A percentile compares a stretch with the other conserved stretches of the same genome.
Conservation (phyloP, 2,888 invertebrate species). For the Palloptera scutellata region DNA sequence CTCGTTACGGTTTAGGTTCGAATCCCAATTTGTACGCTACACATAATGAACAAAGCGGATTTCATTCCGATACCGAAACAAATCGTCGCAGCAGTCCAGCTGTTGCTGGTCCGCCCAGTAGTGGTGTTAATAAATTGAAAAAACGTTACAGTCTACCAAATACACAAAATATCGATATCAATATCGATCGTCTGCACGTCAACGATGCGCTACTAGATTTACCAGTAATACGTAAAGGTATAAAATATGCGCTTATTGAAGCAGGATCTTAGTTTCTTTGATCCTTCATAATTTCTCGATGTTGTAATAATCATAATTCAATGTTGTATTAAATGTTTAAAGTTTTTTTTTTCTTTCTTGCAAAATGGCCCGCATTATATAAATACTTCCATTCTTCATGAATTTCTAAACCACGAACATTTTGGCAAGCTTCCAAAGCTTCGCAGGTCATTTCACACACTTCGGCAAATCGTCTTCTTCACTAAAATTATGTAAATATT, state of each 20-base stretch:
- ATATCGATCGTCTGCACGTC: constrained; percentile 61
- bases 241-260: constrained; percentile 1
- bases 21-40: constrained; percentile 26
- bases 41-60: constrained; percentile 42
- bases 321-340: constrained; percentile 38
- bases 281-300: constrained; percentile 35
- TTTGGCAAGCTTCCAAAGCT: too few species aligned
- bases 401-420: too few species aligned
- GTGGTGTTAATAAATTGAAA: constrained; percentile 43
- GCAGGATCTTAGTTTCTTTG: not conserved
- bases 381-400: not conserved
- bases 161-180: constrained; percentile 57
- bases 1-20: constrained; percentile 13
- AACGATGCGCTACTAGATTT: constrained; percentile 51
- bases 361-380: not conserved
- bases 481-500: too few species aligned
- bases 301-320: constrained; percentile 38
- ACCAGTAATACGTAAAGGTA: constrained; percentile 50
- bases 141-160: constrained; percentile 64
- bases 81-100: constrained; percentile 32
- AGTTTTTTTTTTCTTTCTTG: constrained; percentile 7
- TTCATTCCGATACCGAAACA: constrained; percentile 53
- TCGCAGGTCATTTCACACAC: too few species aligned
- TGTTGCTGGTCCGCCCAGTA: not conserved
- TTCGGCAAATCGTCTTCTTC: too few species aligned